Evolutionary conservation across 2,113 vertebrate species (phyloP).

Genomic region (Monopterus albus): DNA sequence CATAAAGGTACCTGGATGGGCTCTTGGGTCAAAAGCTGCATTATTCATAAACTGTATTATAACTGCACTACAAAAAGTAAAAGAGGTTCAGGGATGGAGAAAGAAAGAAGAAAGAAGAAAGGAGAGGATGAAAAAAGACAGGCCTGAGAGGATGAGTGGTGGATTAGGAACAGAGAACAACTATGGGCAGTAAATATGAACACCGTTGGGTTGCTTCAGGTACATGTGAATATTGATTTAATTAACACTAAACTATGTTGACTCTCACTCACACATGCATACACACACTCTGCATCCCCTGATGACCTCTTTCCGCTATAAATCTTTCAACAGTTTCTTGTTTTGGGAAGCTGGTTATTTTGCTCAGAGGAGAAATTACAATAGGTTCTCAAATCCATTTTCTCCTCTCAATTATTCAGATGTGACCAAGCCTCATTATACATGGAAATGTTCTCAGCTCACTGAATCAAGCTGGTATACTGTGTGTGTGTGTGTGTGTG

Average conservation of each 20-base stretch:
- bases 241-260: slow-evolving; percentile 55
- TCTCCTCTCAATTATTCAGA: slow-evolving; percentile 75
- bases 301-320: slow-evolving; percentile 8
- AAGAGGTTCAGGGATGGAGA: neutral
- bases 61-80: neutral
- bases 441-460: slow-evolving; percentile 57
- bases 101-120: neutral
- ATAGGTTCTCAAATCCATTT: slow-evolving; percentile 71
- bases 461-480: slow-evolving; percentile 10
- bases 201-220: slow-evolving; percentile 29
- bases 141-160: slow-evolving; percentile 3
- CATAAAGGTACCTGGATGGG: neutral
- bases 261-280: slow-evolving; percentile 31
- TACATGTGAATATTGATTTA: slow-evolving; percentile 63
- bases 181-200: slow-evolving; percentile 37
- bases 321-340: slow-evolving; percentile 65
- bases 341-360: slow-evolving; percentile 66
- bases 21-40: slow-evolving; percentile 9
- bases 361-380: slow-evolving; percentile 72
- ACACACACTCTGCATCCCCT: neutral
- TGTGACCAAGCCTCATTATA: slow-evolving; percentile 68
- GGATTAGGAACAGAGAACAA: slow-evolving; percentile 11
- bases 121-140: neutral
- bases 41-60: slow-evolving; percentile 26
- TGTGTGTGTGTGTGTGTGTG: neutral